Base-by-base conservation (phyloP, 2,888 invertebrate genomes). In the Yponomeuta cagnagella region DNA sequence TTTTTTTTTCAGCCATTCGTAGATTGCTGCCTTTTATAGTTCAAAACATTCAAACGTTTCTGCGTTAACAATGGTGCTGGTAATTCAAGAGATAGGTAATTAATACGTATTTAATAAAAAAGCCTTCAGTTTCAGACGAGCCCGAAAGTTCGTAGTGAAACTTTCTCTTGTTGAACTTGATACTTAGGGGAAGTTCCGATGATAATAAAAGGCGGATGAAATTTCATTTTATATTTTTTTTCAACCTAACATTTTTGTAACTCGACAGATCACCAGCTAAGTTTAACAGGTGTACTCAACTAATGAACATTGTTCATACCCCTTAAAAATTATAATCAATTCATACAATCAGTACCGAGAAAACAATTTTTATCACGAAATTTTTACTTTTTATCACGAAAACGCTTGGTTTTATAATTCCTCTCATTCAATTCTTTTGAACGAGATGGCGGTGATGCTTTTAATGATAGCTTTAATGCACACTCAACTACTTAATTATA, bases 231-330 rank as follows among this genome's bases (percentile, higher is more conserved):
- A 90, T 88, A 89, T 88, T 86, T 88, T 86, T 23, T 80, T 90
- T 90, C 91, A 92, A 91, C 89, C 92, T 92, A 92, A 92, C 91
- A 91, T 87, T 84, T 82, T 88, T 84, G 83, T 88, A 90, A 90
- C 88, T 88, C 82, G 87, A 90, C 85, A 88, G 86, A 84, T 83
- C 89, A 91, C 89, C 89, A 87, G 89, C 90, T 91, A 90, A 83
- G 80, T 83, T 77, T 87, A 91, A 91, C 90, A 89, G 90, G 86
- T 89, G 87, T 89, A 89, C 84, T 87, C 83, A 85, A 82, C 86
- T 88, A 89, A 83, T 89, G 90, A 92, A 91, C 91, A 90, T 89
- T 87, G 90, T 92, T 90, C 91, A 91, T 90, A 91, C 88, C 78
- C 83, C 89, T 88, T 90, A 90, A 83, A 43, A 86, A 70, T 85